These are phyloP conservation scores for Cataglyphis albicans DNA, from an alignment of 2,888 invertebrate genomes.

Conservation along the genomic window DNA sequence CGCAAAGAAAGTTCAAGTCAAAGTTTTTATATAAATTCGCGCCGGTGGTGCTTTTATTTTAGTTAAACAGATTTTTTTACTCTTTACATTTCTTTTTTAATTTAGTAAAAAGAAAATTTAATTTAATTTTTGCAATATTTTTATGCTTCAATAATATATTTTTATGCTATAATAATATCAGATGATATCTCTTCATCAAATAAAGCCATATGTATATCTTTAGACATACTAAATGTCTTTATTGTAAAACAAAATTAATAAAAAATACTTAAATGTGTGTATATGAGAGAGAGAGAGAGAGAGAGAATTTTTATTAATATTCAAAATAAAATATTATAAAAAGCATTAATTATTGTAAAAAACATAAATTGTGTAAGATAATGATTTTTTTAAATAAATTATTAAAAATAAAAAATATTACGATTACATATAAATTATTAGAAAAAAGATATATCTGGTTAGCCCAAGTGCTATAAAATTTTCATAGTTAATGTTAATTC, in stretches of 20 bases:
- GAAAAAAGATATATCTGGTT: not conserved
- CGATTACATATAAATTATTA: slow-evolving; percentile 18
- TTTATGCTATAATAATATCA: not conserved
- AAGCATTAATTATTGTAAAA: not conserved
- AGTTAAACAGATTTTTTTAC: not conserved
- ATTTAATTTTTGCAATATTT: slow-evolving; percentile 1
- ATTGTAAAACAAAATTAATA: not conserved
- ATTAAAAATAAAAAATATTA: slow-evolving; percentile 24
- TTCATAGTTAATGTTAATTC: slow-evolving; percentile 1
- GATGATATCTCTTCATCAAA: not conserved
- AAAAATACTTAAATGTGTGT: not conserved
- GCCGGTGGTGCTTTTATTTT: not conserved
- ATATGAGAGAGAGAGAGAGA: no score
- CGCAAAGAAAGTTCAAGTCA: not conserved
- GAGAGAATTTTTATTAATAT: not conserved
- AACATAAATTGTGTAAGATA: not conserved
- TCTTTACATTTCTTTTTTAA: not conserved
- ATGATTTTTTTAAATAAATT: slow-evolving; percentile 8
- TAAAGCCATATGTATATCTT: not conserved
- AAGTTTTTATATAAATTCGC: not conserved
- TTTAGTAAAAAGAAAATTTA: slow-evolving; percentile 1
- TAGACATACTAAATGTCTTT: not conserved
- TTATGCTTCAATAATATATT: not conserved
- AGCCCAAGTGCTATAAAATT: slow-evolving; percentile 1
- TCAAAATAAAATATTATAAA: not conserved